Base-by-base conservation (phyloP, 1,140 invertebrate genomes). In the Holcopasites calliopsidis region DNA sequence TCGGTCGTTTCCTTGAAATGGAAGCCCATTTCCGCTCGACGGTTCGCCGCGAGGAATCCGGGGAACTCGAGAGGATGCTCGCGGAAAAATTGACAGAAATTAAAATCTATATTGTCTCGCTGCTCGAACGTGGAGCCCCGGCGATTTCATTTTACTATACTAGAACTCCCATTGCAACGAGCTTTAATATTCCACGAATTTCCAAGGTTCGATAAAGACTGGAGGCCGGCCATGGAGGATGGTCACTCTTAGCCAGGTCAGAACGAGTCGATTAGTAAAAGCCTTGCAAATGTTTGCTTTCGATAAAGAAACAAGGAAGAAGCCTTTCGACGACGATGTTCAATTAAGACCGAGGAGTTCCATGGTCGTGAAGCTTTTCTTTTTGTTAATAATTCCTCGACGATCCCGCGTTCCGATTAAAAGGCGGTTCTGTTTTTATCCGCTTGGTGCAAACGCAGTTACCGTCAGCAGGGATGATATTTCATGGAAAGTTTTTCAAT, bases 21-120 rank as follows among this genome's bases (percentile, higher is more conserved):
- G 35, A 54, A 68, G 35, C 65, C 50, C 65, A 68, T 68, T 68
- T 68, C 65, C 65, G 65, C 23, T 18, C 47, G 16, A 50, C 18
- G 47, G 54, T 23, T 50, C 49, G 21, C 49, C 21, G n/a, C 21
- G 8, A 21, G 26, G 33, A 33, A 54, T 54, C 1, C 47, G 11
- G 2, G 18, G 11, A 33, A 23, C 42, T 21, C 28, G 44, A 50
- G 57, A 7, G 55, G 4, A 5, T 38, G 1, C 5, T 35, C n/a
- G 28, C 21, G 18, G 55, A 23, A 23, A 58, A 23, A 23, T 13
- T 7, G 33, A 16, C 3, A 38, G 57, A 47, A 44, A 64, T 64
- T 64, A 64, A 64, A 64, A 64, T 64, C 47, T 64, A 47, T 47
- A 64, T 64, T 21, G 61, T 47, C 31, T 26, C 47, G 44, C 21